phyloP scores from a whole-genome alignment of 2,888 invertebrate genomes.

The Bimastos eiseni region DNA sequence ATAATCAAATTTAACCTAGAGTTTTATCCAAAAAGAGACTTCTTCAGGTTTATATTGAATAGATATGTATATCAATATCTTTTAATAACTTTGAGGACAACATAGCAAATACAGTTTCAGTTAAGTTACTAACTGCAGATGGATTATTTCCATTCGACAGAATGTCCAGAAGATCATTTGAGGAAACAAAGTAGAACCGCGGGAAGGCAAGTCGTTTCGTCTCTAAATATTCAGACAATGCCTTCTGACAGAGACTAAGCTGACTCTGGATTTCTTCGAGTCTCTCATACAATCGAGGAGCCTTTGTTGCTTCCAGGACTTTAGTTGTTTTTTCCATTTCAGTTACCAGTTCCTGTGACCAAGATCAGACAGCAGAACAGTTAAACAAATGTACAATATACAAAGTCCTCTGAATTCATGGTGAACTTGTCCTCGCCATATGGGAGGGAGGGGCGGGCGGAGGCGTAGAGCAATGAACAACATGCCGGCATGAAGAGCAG shows the following conservation, averaged over 20 bases:
- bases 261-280: conserved; percentile 82
- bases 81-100: neutral
- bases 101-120: neutral
- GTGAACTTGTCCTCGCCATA: neutral
- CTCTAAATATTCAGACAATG: conserved; percentile 92
- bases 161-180: conserved; percentile 89
- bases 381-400: neutral
- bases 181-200: conserved; percentile 94
- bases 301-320: conserved; percentile 87
- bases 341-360: conserved; percentile 72
- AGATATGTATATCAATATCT: neutral
- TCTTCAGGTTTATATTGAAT: neutral
- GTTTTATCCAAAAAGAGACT: neutral
- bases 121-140: conserved; percentile 62
- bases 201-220: conserved; percentile 94
- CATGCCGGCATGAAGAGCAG: too few species aligned
- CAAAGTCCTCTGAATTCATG: neutral
- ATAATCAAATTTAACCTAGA: neutral
- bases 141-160: conserved; percentile 94
- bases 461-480: too few species aligned
- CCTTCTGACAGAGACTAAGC: conserved; percentile 89
- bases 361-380: neutral
- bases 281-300: conserved; percentile 76
- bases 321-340: conserved; percentile 82
- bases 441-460: too few species aligned